phyloP scores from a whole-genome alignment of 2,113 vertebrate genomes.

The Neotragus pygmaeus region DNA sequence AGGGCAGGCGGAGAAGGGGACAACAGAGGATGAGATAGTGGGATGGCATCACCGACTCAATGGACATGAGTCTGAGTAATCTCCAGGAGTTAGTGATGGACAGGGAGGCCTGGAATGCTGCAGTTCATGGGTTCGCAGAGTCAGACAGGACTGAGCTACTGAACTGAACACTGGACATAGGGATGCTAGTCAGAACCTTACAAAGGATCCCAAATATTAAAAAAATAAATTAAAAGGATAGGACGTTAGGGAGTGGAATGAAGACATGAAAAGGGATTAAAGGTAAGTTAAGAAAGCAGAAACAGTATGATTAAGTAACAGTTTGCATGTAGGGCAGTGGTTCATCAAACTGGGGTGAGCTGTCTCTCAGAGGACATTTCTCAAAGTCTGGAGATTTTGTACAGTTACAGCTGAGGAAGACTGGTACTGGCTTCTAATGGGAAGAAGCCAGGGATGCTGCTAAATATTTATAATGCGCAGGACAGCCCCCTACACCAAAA shows the following conservation, averaged over 20 bases:
- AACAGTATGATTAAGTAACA: neutral
- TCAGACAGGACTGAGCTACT: neutral
- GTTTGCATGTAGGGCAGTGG: neutral
- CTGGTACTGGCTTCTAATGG: neutral
- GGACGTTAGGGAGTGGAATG: neutral
- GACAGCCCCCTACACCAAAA: neutral
- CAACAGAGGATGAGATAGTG: neutral
- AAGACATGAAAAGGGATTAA: neutral
- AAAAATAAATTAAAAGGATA: neutral
- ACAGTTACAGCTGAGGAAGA: neutral
- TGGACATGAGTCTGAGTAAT: neutral
- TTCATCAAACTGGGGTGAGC: neutral
- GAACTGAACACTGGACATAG: neutral
- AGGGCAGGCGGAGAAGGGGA: neutral
- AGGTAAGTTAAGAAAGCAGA: neutral
- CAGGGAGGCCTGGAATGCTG: neutral
- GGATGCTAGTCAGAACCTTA: neutral
- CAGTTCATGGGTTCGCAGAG: neutral
- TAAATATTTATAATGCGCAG: neutral
- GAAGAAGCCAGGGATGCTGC: neutral
- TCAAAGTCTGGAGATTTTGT: neutral
- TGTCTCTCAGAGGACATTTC: neutral
- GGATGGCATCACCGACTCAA: neutral
- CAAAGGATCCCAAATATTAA: neutral
- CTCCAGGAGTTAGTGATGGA: fast-evolving